phyloP scores from a whole-genome alignment of 2,113 vertebrate genomes.

The Ageneiosus marmoratus region DNA sequence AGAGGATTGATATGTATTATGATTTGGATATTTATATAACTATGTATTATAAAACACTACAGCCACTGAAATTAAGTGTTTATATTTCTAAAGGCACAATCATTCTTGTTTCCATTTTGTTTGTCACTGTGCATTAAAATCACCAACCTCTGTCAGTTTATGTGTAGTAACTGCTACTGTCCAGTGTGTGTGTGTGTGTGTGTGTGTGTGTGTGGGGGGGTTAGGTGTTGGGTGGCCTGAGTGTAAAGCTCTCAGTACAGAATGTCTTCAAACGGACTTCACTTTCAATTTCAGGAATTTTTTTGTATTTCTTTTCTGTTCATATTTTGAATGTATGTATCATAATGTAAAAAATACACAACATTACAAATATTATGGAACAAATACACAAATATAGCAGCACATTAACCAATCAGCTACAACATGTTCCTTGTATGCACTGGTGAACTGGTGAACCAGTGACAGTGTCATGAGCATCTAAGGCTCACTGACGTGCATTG shows the following conservation, averaged over 20 bases:
- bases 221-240: neutral
- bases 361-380: neutral
- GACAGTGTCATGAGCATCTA: too few relatives aligned
- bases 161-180: constrained; percentile 3
- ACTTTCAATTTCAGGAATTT: neutral
- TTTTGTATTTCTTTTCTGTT: neutral
- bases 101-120: constrained; percentile 77
- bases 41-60: constrained; percentile 75
- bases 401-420: neutral
- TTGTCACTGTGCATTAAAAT: constrained; percentile 71
- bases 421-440: too few relatives aligned
- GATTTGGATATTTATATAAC: constrained; percentile 81
- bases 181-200: neutral
- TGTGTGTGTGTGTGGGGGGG: neutral
- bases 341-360: neutral
- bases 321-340: neutral
- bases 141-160: constrained; percentile 50
- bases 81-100: constrained; percentile 80
- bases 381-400: neutral
- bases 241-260: too few relatives aligned
- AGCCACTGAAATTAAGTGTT: constrained; percentile 78
- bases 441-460: too few relatives aligned
- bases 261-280: neutral
- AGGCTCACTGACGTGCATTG: too few relatives aligned
- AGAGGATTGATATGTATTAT: constrained; percentile 82